Evolutionary conservation across 2,888 invertebrate species (phyloP).

Genomic region (Liodrosophila aerea): DNA sequence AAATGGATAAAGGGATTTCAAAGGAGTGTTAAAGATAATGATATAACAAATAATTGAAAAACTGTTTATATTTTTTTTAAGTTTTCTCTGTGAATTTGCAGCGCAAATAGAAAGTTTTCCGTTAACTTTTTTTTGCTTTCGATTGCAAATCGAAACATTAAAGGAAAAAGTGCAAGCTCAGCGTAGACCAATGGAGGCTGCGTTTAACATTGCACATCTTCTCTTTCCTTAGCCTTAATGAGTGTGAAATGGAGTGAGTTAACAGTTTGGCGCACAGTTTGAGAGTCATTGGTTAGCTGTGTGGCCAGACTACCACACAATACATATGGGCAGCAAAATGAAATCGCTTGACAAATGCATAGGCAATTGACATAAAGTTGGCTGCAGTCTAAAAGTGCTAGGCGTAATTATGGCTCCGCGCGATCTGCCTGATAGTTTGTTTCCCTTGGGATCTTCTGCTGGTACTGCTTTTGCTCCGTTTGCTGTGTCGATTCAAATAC

Average conservation of each 20-base stretch:
- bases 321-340: too few species aligned
- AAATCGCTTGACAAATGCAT: slow-evolving; percentile 55
- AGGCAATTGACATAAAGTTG: slow-evolving; percentile 54
- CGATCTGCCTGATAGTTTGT: slow-evolving; percentile 27
- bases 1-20: slow-evolving; percentile 43
- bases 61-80: too few species aligned
- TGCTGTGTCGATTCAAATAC: slow-evolving; percentile 63
- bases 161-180: slow-evolving; percentile 60
- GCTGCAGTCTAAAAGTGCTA: slow-evolving; percentile 31
- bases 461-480: slow-evolving; percentile 29
- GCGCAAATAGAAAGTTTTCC: slow-evolving; percentile 52
- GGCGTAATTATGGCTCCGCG: slow-evolving; percentile 38
- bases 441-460: slow-evolving; percentile 8
- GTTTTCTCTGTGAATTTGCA: slow-evolving; percentile 53
- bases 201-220: slow-evolving; percentile 2
- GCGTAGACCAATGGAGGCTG: slow-evolving; percentile 41
- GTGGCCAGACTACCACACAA: slow-evolving; percentile 35
- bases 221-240: slow-evolving; percentile 44
- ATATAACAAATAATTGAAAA: too few species aligned
- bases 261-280: slow-evolving; percentile 33
- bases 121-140: slow-evolving; percentile 11
- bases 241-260: slow-evolving; percentile 29
- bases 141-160: slow-evolving; percentile 36
- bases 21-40: background rate
- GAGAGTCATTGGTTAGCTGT: slow-evolving; percentile 37